Evolutionary conservation across 2,113 vertebrate species (phyloP), one percentile per base, ranked within the genome.

Genomic region (Calidris pugnax): DNA sequence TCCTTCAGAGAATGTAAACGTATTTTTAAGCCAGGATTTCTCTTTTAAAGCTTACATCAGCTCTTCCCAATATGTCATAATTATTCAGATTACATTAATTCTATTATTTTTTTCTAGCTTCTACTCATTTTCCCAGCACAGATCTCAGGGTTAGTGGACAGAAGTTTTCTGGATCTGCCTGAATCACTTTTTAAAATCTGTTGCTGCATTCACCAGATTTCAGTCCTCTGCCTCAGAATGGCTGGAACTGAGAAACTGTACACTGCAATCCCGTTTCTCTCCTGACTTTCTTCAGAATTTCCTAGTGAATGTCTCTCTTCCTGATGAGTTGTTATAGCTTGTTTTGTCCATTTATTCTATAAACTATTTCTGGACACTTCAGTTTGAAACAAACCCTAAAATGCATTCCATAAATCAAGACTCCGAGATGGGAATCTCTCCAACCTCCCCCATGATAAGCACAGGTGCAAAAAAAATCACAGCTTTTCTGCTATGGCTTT

Each of bases 401-500:
- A 82, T 26, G 15, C 10, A 69, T 82, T 96, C 82, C 89, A 73
- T 48, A 91, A 85, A 87, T 93, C 37, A 79, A 45, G 82, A 83
- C 48, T 79, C 48, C 72, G 62, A 33, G 53, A 85, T n/a, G 39
- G 66, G 33, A 85, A 64, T 85, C 53, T 91, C 92, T 87, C 37
- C 59, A 87, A 20, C 56, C 17, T 75, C 32, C 56, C 10, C 51
- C 53, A 51, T 7, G 33, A 33, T 51, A 94, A 78, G 56, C 41
- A 79, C 56, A 87, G 87, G 85, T 89, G 87, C 69, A 28, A 75
- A 94, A 94, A 94, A 93, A 63, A 19, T 72, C 68, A 84, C 12
- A 27, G 59, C 64, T 94, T 93, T 81, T 89, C 87, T 95, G 37
- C n/a, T 53, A 57, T 30, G 21, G 19, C 15, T 91, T 89, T 86